Percentiles rank a stretch among this genome's conserved stretches.
phyloP scores from a whole-genome alignment of 2,888 invertebrate species.

The Xanthorhoe designata region DNA sequence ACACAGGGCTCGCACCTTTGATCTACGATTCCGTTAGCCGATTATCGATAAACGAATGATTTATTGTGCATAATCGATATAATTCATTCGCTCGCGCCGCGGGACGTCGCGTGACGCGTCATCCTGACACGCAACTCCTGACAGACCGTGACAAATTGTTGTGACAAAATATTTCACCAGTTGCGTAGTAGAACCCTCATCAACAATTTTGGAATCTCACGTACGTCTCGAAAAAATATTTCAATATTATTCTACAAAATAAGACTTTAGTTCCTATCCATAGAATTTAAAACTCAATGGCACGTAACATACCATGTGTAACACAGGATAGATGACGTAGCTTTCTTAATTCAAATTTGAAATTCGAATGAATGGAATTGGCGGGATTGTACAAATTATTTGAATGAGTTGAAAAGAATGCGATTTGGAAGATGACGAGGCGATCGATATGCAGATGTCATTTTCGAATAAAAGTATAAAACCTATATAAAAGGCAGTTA shows the following conservation, averaged over 20 bases:
- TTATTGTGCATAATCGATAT: slow-evolving; percentile 78
- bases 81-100: slow-evolving; percentile 71
- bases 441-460: slow-evolving; percentile 44
- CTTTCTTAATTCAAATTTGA: slow-evolving; percentile 61
- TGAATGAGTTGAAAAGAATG: slow-evolving; percentile 38
- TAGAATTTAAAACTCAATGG: slow-evolving; percentile 33
- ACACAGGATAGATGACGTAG: slow-evolving; percentile 42
- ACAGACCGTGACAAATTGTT: slow-evolving; percentile 84
- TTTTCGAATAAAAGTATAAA: slow-evolving; percentile 14
- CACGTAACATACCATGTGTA: slow-evolving; percentile 34
- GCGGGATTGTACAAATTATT: slow-evolving; percentile 50
- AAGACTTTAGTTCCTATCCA: slow-evolving; percentile 8
- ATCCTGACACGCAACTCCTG: slow-evolving; percentile 75
- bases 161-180: slow-evolving; percentile 86
- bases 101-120: slow-evolving; percentile 64
- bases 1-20: slow-evolving; percentile 71
- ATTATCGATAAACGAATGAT: slow-evolving; percentile 76
- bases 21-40: slow-evolving; percentile 75
- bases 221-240: slow-evolving; percentile 32
- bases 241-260: not conserved
- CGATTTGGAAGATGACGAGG: slow-evolving; percentile 43
- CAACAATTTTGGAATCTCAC: slow-evolving; percentile 47
- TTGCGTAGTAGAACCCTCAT: slow-evolving; percentile 74
- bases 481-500: slow-evolving; percentile 23
- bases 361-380: slow-evolving; percentile 65